These are phyloP conservation scores for Aplocera efformata DNA, from an alignment of 2,888 invertebrate species.

Conservation along the genomic window DNA sequence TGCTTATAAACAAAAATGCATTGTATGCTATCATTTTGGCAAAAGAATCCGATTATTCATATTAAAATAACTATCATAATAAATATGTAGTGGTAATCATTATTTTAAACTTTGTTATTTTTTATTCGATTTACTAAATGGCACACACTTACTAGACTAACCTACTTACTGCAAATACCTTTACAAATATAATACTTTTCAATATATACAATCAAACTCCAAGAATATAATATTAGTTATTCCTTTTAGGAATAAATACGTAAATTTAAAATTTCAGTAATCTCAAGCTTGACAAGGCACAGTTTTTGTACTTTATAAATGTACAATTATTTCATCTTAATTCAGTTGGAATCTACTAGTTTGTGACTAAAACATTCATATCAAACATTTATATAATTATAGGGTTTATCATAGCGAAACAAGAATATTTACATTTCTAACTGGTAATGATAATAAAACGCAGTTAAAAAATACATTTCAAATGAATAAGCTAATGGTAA, in stretches of 20 bases:
- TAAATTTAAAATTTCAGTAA: not conserved
- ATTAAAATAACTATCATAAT: not conserved
- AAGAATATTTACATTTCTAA: no score
- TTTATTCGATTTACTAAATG: slow-evolving; percentile 3
- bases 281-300: slow-evolving; percentile 16
- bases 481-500: no score
- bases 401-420: no score
- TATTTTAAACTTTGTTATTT: no score
- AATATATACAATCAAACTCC: slow-evolving; percentile 32
- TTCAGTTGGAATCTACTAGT: no score
- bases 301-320: not conserved
- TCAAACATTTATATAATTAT: no score
- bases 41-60: not conserved
- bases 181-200: slow-evolving; percentile 39
- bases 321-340: no score
- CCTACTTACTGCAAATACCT: not conserved
- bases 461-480: no score
- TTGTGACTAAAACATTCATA: no score
- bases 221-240: slow-evolving; percentile 24
- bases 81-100: no score
- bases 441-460: no score
- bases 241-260: slow-evolving; percentile 23
- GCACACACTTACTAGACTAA: slow-evolving; percentile 3
- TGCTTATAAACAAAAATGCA: slow-evolving; percentile 42
- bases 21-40: slow-evolving; percentile 33